Evolutionary conservation across 53 echinoderm and acorn worm species (phyloP), one percentile per base, ranked within the genome.

Genomic region (Echinometra lucunter): DNA sequence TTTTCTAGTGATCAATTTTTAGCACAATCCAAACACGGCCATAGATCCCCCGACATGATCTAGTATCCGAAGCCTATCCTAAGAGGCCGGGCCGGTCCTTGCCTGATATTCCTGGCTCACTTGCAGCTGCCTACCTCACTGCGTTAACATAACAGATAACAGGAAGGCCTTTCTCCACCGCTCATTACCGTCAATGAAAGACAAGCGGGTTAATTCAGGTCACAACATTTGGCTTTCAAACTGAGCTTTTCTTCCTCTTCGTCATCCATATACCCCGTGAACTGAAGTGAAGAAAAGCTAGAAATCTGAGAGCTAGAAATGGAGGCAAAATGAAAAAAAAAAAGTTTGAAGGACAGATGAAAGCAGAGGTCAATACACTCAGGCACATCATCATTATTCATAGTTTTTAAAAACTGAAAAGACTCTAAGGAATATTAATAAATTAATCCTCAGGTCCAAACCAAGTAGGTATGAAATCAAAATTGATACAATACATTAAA

Each of bases 111-210:
- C 85, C 16, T 85, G 85, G 85, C 85, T 85, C 85, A 49, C 49
- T 15, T 11, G 89, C 60, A 89, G 89, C 89, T 37, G 89, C 89
- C 60, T 89, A 89, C 89, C 89, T 91, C 91, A 45, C 91, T 91
- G 69, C 45, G 70, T 81, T 92, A 78, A 57, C 93, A 92, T 92
- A 92, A 92, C 80, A 92, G 93, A 78, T 92, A 92, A 92, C 78
- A 92, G 78, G 93, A 92, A 75, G 80, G 19, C 67, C 28, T 1
- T 66, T 67, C 91, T 91, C 70, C 91, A 91, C 19, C n/a, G 44
- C 66, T 91, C 91, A 91, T 91, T 91, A 91, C 70, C 91, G 66
- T 27, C 45, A 91, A 69, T 63, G 91, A 91, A 91, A 91, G 91
- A 91, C 91, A 91, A 60, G 70, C 47, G 30, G 91, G 91, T 66